Conservation (phyloP, 2,797 vertebrate genomes). For the Xiphophorus birchmanni region DNA sequence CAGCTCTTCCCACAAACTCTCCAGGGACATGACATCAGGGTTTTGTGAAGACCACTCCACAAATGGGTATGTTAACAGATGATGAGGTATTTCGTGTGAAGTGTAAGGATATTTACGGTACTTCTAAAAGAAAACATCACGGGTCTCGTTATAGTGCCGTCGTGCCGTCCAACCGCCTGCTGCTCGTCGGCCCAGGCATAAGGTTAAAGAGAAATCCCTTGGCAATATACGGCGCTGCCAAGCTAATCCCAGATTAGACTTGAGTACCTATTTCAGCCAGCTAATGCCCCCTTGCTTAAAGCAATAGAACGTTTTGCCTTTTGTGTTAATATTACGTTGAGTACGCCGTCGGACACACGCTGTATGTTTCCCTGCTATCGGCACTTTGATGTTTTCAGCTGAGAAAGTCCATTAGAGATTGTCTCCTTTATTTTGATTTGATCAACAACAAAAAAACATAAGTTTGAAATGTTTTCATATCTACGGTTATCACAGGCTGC, state of each 20-base stretch:
- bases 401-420: neutral
- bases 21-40: neutral
- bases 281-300: conserved; percentile 70
- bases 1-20: neutral
- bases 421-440: neutral
- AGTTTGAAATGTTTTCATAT: neutral
- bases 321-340: neutral
- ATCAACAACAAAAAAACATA: neutral
- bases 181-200: conserved; percentile 40
- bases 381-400: neutral
- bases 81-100: neutral
- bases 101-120: neutral
- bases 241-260: conserved; percentile 81
- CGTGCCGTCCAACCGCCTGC: conserved; percentile 17
- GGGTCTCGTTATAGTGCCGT: conserved; percentile 1
- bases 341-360: neutral
- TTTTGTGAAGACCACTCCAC: neutral
- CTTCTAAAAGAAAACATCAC: conserved; percentile 9
- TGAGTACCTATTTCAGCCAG: conserved; percentile 66
- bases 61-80: neutral
- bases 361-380: neutral
- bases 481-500: neutral
- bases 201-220: conserved; percentile 77
- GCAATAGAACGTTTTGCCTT: conserved; percentile 25
- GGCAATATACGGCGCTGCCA: conserved; percentile 67